These are phyloP conservation scores for Hiodon alosoides DNA, from an alignment of 2,113 vertebrate species.

Conservation along the genomic window DNA sequence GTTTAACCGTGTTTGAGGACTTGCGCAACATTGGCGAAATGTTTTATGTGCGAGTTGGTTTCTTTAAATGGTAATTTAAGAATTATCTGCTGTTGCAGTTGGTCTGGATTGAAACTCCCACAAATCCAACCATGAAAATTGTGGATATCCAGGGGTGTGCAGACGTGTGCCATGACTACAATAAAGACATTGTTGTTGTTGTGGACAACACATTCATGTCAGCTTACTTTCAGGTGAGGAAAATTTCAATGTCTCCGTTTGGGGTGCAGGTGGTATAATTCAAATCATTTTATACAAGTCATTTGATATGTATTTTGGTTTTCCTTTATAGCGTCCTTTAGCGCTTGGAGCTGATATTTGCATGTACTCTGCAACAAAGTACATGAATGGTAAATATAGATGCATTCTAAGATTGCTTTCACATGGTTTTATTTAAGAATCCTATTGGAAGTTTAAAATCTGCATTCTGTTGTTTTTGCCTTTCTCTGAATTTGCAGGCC, in stretches of 20 bases:
- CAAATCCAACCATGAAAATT: constrained; percentile 84
- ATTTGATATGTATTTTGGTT: constrained; percentile 32
- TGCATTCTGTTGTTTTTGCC: constrained; percentile 17
- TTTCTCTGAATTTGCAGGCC: constrained; percentile 60
- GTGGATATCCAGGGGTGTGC: constrained; percentile 80
- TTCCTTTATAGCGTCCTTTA: constrained; percentile 73
- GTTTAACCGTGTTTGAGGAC: too few species aligned
- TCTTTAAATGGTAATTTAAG: neutral
- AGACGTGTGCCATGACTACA: constrained; percentile 56
- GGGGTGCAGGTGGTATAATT: neutral
- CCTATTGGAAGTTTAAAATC: neutral
- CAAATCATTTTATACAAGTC: neutral
- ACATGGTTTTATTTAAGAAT: neutral
- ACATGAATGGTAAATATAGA: constrained; percentile 84
- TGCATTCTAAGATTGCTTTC: neutral
- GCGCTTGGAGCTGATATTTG: constrained; percentile 89
- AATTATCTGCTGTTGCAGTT: constrained; percentile 58
- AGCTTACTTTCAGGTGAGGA: constrained; percentile 84
- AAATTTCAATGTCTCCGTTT: neutral
- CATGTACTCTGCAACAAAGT: constrained; percentile 92
- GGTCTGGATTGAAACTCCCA: constrained; percentile 88
- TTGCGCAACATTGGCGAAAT: too few species aligned
- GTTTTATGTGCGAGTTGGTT: neutral
- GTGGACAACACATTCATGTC: constrained; percentile 98
- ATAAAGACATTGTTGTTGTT: constrained; percentile 71